Evolutionary conservation across 2,888 invertebrate species (phyloP), one percentile per base, ranked within the genome.

Genomic region (Dioctria linearis): DNA sequence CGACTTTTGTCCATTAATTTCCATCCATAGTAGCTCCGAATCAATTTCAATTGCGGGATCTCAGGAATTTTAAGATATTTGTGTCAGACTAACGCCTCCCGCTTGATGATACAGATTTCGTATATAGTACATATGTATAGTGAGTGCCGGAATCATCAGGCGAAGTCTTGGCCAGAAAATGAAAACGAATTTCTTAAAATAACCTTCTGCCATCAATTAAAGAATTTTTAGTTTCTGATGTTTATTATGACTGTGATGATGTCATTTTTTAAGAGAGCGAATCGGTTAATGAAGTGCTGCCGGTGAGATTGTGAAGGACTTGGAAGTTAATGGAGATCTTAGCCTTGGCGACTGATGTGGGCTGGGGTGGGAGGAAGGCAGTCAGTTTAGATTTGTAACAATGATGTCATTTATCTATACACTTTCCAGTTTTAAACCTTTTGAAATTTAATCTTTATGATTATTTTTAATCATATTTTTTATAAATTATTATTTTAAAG

Each of bases 231-330:
- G 5, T 51, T 4, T 54, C 51, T 69, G 40, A 65, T 65, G 49
- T 69, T 69, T 69, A 49, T 69, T 69, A 51, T 69, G 69, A 69
- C 39, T 9, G 69, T 37, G 49, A 51, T 69, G 69, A 69, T 69
- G 51, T 69, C 69, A 69, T 69, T 46, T 69, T 37, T 54, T n/a
- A 11, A 25, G 3, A 37, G 37, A 46, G 49, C 67, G 67, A 69
- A 37, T 39, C 51, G 3, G 49, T 39, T 69, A 49, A 69, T 69
- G 69, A 39, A 51, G 49, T 51, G 39, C 51, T n/a, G 51, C 40
- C 61, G 54, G 11, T 51, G 11, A 69, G 69, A 69, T 69, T 69
- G 49, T 69, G 37, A 51, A 69, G 69, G 69, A 69, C 51, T 51
- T 3, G 3, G 39, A 46, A 54, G 9, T 69, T 39, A 69, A 69